Evolutionary conservation across 2,888 invertebrate genomes (phyloP), one percentile per base, ranked within the genome.

Genomic region (Nysson spinosus): DNA sequence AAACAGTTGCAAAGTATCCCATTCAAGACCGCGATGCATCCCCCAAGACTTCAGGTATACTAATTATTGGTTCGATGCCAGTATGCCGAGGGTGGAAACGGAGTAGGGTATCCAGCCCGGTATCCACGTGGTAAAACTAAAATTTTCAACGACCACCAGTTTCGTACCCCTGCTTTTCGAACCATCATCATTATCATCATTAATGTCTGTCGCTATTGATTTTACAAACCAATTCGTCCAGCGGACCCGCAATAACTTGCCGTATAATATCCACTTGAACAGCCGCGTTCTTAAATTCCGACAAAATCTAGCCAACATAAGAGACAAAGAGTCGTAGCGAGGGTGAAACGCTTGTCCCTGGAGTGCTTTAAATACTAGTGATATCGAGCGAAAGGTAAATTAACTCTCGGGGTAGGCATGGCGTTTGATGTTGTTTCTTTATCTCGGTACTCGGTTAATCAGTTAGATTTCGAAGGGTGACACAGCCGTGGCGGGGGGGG

Each of bases 31-130:
- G 24, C 37, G 58, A 37, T 32, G 56, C 24, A 34, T 46, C 60
- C 60, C 55, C 44, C 44, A 34, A 22, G 14, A 6, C 39, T 22
- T 44, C 43, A 51, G 75, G 64, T 68, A 72, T 63, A 73, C 73
- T 73, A 80, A 80, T 78, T 80, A 71, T 61, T 61, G 63, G 75
- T 65, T 72, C 73, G 75, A 71, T 68, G 57, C 57, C 67, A 60
- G 62, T 34, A 52, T 46, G 61, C 62, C 56, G 72, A 75, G 73
- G 65, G 64, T 63, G 60, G 58, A 57, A 60, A 63, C 49, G 63
- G 46, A 68, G 35, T 43, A 40, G 49, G 69, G 19, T 19, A 34
- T 37, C 19, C 19, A 28, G 40, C 11, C 42, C 16, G 52, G 56
- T 51, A 68, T 47, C 51, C 34, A 32, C 40, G 46, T 52, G 70